Evolutionary conservation across 2,888 invertebrate genomes (phyloP), one percentile per base, ranked within the genome.

Genomic region (Lepidonotus clava): DNA sequence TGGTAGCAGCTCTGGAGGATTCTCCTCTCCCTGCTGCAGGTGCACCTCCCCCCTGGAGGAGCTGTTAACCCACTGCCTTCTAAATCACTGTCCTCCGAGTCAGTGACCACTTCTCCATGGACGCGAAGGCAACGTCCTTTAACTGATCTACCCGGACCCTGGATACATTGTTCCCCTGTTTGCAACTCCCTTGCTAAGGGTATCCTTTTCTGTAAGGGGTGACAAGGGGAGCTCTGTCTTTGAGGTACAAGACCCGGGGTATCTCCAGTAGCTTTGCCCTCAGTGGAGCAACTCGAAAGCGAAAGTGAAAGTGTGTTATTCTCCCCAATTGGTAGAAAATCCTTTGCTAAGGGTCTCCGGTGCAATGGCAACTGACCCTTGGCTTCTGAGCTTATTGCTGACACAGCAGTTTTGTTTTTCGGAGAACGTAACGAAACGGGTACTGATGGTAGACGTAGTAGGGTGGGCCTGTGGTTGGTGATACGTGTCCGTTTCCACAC

Each of bases 21-120:
- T 11, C 71, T 34, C 71, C 38, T 34, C 38, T 71, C 71, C 71
- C 71, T 71, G 24, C 71, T 71, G 71, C 71, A 71, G 18, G 71
- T 71, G 24, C 71, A 71, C 36, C 71, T 1, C 18, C 71, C 14
- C 18, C n/a, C 56, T 24, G 21, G 5, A 18, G 56, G n/a, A 24
- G n/a, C 5, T 5, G n/a, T n/a, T n/a, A n/a, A 46, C 46, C 46
- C 46, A 18, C 46, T 18, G 18, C 46, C 18, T 8, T 46, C 46
- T 8, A 18, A 11, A 18, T 18, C 46, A 18, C 8, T 18, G 46
- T 18, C 46, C 46, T 18, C 8, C 46, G 8, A 8, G 46, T 18
- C 18, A 18, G 46, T 11, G 8, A 18, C 46, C 46, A 18, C 46
- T 18, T 46, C 46, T 11, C 46, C 46, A 8, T 18, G 46, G 8